Evolutionary conservation across 1,140 invertebrate genomes (phyloP), one percentile per base, ranked within the genome.

Genomic region (Drosophila tristis): DNA sequence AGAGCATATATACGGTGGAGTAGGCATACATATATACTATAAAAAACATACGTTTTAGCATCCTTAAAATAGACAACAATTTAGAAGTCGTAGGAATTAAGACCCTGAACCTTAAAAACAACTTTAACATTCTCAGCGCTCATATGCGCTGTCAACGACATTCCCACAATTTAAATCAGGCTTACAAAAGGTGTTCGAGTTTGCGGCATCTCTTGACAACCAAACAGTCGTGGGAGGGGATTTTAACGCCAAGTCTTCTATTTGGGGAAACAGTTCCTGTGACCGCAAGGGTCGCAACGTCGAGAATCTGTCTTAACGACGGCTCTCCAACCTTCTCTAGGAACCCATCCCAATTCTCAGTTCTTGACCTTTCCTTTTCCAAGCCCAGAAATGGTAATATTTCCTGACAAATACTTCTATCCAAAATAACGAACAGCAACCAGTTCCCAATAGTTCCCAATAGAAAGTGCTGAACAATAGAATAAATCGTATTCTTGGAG

Each of bases 221-320:
- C 45, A n/a, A 16, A 0, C 16, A 8, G 8, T 31, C 7, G 6
- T n/a, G 16, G 5, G 0, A 3, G 5, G 4, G 7, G 15, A 11
- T 4, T 29, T 48, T 13, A 48, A 11, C 13, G 25, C 11, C 5
- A 29, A 29, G 29, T 29, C 29, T 6, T 6, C 29, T 5, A 29
- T 29, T 5, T 29, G 5, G 29, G 29, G 29, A 6, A 29, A 29
- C 29, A 2, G 0, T 5, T 5, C 29, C 6, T 5, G 29, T 29
- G 29, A 29, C 29, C 29, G 29, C 29, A 29, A 29, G 29, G 29
- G 29, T 6, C 29, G 29, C 29, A 29, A 6, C 29, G 5, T 29
- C 29, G 29, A 29, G 29, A 31, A 31, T 29, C 5, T 6, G 29
- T 7, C 29, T 29, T 29, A 29, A 87, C 29, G 29, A 29, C 29